These are phyloP conservation scores for Aphelinus certus DNA, from an alignment of 1,140 invertebrate species.

Conservation along the genomic window DNA sequence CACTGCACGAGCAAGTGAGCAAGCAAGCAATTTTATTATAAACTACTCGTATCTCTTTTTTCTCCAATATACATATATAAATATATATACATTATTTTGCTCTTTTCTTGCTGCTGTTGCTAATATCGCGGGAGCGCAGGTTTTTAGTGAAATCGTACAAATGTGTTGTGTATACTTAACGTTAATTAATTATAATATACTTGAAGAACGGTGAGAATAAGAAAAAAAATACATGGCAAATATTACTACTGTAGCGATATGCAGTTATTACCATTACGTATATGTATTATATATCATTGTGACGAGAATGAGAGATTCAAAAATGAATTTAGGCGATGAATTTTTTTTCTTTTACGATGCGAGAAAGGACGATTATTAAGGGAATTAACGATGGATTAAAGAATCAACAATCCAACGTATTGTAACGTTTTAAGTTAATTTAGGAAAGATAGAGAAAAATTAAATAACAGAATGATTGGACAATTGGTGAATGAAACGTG, in stretches of 20 bases:
- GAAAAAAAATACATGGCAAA: slow-evolving; percentile 1
- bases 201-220: slow-evolving; percentile 44
- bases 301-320: slow-evolving; percentile 28
- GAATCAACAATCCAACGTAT: slow-evolving; percentile 29
- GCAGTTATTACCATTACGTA: slow-evolving; percentile 51
- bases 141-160: slow-evolving; percentile 63
- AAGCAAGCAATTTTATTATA: slow-evolving; percentile 30
- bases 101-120: slow-evolving; percentile 49
- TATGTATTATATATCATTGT: slow-evolving; percentile 41
- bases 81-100: slow-evolving; percentile 27
- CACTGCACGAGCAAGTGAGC: too few species aligned
- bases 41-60: slow-evolving; percentile 16
- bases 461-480: slow-evolving; percentile 27
- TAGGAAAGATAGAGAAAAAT: slow-evolving; percentile 19
- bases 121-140: slow-evolving; percentile 45
- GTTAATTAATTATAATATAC: slow-evolving; percentile 62
- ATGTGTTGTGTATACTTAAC: slow-evolving; percentile 66
- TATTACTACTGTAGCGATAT: slow-evolving; percentile 55
- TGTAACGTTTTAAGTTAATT: slow-evolving; percentile 36
- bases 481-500: slow-evolving; percentile 29
- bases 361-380: slow-evolving; percentile 26
- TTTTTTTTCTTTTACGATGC: slow-evolving; percentile 24
- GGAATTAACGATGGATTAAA: slow-evolving; percentile 27
- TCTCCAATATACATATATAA: slow-evolving; percentile 10
- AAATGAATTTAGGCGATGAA: slow-evolving; percentile 21